These are phyloP conservation scores for Nanorana parkeri DNA, from an alignment of 2,113 vertebrate species.

Conservation along the genomic window DNA sequence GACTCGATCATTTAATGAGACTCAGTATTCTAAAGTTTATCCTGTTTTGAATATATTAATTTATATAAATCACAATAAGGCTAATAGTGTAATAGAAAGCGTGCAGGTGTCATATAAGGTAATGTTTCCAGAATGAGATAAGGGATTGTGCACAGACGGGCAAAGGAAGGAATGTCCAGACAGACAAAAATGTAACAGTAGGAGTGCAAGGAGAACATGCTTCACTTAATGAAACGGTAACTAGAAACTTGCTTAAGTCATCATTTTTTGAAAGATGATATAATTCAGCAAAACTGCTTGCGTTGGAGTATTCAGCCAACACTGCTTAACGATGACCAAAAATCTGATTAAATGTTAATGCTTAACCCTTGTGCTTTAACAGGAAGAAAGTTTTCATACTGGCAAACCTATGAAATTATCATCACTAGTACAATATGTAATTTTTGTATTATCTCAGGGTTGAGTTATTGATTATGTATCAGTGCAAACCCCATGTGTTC, in stretches of 20 bases:
- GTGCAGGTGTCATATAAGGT: not conserved
- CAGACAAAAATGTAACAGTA: slow-evolving; percentile 14
- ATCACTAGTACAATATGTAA: too few relatives aligned
- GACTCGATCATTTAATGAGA: too few relatives aligned
- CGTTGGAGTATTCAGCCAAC: slow-evolving; percentile 16
- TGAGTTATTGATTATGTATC: too few relatives aligned
- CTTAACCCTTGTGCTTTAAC: not conserved
- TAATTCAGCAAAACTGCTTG: slow-evolving; percentile 34
- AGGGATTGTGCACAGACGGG: not conserved
- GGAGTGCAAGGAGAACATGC: slow-evolving; percentile 7
- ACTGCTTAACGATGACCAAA: slow-evolving; percentile 30
- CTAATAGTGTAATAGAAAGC: too few relatives aligned
- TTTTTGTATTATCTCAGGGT: too few relatives aligned
- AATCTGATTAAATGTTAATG: slow-evolving; percentile 38
- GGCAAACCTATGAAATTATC: not conserved
- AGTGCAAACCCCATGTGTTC: too few relatives aligned
- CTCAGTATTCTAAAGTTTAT: too few relatives aligned
- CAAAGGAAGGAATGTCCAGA: not conserved
- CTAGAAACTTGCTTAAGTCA: slow-evolving; percentile 33
- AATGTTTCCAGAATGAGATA: not conserved
- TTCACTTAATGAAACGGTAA: slow-evolving; percentile 22
- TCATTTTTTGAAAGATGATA: slow-evolving; percentile 29
- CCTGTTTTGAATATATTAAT: too few relatives aligned
- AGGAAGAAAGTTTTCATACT: not conserved
- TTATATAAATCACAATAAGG: too few relatives aligned